phyloP scores from a whole-genome alignment of 2,797 vertebrate genomes.

The Acrocephalus scirpaceus region DNA sequence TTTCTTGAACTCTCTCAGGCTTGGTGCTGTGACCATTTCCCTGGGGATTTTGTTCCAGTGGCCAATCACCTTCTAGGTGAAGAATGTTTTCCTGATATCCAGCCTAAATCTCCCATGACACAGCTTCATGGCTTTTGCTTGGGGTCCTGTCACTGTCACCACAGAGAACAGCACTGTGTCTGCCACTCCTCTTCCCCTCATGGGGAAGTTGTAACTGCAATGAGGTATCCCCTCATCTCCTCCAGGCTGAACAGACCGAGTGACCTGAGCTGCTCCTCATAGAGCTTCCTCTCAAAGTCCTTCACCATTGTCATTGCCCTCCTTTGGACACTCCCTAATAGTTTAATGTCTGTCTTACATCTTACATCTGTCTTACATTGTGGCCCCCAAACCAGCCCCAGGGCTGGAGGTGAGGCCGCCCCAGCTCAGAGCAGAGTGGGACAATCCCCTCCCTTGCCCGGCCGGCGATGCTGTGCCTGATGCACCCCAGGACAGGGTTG shows the following conservation, averaged over 20 bases:
- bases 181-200: background rate
- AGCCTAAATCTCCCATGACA: background rate
- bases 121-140: background rate
- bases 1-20: background rate
- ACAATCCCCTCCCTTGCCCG: rapidly evolving
- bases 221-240: too few relatives aligned
- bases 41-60: background rate
- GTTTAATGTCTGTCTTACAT: rapidly evolving
- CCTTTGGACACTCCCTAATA: background rate
- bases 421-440: rapidly evolving
- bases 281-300: background rate
- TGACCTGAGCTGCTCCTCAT: background rate
- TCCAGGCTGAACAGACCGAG: background rate
- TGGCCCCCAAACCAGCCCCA: rapidly evolving
- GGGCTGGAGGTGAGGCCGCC: rapidly evolving
- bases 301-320: rapidly evolving
- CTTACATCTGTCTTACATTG: rapidly evolving
- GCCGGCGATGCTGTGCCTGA: background rate
- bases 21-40: background rate
- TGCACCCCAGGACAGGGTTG: rapidly evolving
- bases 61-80: rapidly evolving
- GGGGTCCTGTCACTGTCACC: background rate
- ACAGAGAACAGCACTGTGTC: background rate
- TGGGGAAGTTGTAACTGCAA: rapidly evolving
- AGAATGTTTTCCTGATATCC: background rate